phyloP scores from a whole-genome alignment of 2,888 invertebrate species.

The Bruchidius siliquastri region DNA sequence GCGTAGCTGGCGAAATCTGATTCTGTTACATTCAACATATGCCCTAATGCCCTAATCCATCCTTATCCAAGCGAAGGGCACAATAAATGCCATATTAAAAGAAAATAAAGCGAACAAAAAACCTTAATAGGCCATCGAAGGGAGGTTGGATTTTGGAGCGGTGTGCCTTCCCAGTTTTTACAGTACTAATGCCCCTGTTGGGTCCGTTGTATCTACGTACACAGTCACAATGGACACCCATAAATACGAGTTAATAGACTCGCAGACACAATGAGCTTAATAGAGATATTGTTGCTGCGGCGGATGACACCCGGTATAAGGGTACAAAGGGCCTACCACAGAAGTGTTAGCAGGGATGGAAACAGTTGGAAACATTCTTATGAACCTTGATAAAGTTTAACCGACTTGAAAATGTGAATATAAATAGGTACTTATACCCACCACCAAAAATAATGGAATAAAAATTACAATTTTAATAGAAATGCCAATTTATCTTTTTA shows the following conservation, averaged over 20 bases:
- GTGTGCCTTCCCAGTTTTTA: background rate
- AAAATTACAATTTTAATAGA: too few species aligned
- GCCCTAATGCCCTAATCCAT: background rate
- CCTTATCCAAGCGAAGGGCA: background rate
- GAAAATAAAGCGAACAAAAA: background rate
- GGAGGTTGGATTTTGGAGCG: background rate
- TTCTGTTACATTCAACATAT: background rate
- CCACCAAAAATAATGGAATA: too few species aligned
- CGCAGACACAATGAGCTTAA: slow-evolving; percentile 35
- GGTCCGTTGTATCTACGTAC: background rate
- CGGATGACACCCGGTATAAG: slow-evolving; percentile 33
- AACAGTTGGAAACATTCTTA: too few species aligned
- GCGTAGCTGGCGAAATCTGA: background rate
- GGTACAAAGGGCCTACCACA: slow-evolving; percentile 14
- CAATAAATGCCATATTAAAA: background rate
- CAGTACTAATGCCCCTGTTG: background rate
- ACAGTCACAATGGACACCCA: slow-evolving; percentile 24
- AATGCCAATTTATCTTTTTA: too few species aligned
- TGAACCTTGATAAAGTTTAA: too few species aligned
- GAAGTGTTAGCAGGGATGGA: background rate
- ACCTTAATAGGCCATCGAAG: background rate
- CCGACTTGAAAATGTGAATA: too few species aligned
- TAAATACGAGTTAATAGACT: slow-evolving; percentile 47
- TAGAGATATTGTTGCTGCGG: slow-evolving; percentile 42
- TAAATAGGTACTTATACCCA: too few species aligned